Evolutionary conservation across 2,797 vertebrate genomes (phyloP).

Genomic region (Synaphobranchus kaupii): DNA sequence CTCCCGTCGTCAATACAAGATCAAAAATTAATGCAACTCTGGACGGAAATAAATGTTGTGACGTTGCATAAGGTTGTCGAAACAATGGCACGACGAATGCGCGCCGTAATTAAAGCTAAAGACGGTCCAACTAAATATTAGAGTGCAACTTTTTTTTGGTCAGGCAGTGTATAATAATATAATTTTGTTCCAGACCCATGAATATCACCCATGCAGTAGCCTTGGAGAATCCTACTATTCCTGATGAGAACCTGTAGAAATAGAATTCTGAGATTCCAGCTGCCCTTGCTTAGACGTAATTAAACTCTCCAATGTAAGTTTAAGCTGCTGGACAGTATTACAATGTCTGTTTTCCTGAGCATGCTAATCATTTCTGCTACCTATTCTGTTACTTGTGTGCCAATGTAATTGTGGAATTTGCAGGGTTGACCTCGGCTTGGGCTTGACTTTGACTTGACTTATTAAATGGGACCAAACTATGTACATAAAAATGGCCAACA

Average conservation of each 20-base stretch:
- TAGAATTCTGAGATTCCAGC: not conserved
- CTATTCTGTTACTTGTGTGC: not conserved
- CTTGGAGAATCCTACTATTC: not conserved
- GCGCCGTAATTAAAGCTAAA: too few species aligned
- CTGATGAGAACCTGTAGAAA: not conserved
- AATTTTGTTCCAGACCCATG: too few species aligned
- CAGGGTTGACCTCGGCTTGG: not conserved
- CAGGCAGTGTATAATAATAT: too few species aligned
- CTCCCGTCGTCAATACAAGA: too few species aligned
- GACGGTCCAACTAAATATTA: too few species aligned
- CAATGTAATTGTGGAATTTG: not conserved
- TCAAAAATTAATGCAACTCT: too few species aligned
- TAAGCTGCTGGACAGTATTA: not conserved
- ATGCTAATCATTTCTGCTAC: not conserved
- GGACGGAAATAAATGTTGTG: too few species aligned
- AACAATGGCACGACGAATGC: too few species aligned
- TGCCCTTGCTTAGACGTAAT: not conserved
- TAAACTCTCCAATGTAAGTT: not conserved
- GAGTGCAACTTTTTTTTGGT: too few species aligned
- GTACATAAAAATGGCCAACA: not conserved
- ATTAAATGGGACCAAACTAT: not conserved
- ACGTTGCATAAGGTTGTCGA: too few species aligned
- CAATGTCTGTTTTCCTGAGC: not conserved
- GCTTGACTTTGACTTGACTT: not conserved
- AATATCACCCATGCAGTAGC: too few species aligned